Evolutionary conservation across 2,113 vertebrate species (phyloP).

Genomic region (Phalacrocorax carbo): DNA sequence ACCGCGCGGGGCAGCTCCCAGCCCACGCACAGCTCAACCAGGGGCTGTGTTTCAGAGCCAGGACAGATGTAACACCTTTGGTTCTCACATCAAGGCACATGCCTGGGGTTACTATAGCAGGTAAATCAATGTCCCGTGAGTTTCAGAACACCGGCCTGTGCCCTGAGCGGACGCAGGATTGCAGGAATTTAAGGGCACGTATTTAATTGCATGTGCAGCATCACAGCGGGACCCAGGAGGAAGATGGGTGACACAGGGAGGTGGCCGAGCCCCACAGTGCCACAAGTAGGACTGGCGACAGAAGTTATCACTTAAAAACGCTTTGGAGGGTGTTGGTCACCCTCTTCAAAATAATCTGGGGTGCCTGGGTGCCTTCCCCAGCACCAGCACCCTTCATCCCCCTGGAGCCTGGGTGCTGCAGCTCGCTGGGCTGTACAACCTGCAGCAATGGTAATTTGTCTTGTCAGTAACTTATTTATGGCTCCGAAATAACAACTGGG

Average conservation of each 20-base stretch:
- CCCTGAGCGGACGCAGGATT: neutral
- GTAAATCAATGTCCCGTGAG: neutral
- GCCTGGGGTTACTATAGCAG: conserved; percentile 21
- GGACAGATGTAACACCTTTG: neutral
- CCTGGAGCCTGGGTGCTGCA: fast-evolving
- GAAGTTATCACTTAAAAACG: neutral
- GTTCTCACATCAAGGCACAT: neutral
- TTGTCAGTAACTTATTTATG: neutral
- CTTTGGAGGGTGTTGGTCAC: neutral
- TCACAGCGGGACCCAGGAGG: conserved; percentile 35
- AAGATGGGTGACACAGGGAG: neutral
- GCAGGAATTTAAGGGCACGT: conserved; percentile 36
- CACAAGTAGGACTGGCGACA: fast-evolving
- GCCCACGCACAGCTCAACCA: neutral
- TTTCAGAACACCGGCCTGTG: conserved; percentile 1
- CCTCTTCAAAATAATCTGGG: neutral
- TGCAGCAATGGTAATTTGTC: neutral
- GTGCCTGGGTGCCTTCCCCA: neutral
- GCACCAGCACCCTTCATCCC: neutral
- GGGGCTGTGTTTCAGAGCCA: neutral
- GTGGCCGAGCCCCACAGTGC: neutral
- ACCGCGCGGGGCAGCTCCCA: neutral
- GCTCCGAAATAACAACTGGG: neutral
- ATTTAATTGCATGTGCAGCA: conserved; percentile 46
- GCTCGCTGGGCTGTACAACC: neutral